Percentiles rank a stretch among this genome's conserved stretches.
Evolutionary conservation across 2,113 vertebrate species (phyloP).

Genomic region (Tachycineta bicolor): DNA sequence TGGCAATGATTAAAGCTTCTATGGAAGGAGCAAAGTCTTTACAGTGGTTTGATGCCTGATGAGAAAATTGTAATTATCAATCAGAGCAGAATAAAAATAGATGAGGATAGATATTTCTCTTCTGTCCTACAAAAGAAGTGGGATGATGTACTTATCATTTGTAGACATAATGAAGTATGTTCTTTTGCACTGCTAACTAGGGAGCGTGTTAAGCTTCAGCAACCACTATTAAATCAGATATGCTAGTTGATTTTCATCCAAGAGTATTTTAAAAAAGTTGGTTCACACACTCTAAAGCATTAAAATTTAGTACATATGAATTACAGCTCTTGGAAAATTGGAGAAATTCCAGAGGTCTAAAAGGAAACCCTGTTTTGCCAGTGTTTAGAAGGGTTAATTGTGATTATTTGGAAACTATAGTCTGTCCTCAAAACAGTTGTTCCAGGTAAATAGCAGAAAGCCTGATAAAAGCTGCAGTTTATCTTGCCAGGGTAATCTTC

Average conservation of each 20-base stretch:
- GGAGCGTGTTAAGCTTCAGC: neutral
- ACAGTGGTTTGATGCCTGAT: neutral
- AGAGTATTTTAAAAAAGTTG: neutral
- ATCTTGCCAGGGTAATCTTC: neutral
- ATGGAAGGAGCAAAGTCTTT: neutral
- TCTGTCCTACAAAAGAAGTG: conserved; percentile 8
- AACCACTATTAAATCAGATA: neutral
- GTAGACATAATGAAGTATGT: neutral
- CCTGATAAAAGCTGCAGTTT: neutral
- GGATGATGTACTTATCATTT: neutral
- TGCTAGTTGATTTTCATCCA: neutral
- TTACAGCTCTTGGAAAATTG: neutral
- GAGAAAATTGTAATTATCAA: neutral
- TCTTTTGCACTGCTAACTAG: neutral
- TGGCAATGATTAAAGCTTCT: neutral
- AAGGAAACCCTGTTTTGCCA: neutral
- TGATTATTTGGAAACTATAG: neutral
- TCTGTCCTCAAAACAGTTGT: neutral
- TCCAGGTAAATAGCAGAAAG: neutral
- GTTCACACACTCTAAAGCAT: neutral
- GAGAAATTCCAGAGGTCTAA: neutral
- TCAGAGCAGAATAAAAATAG: neutral
- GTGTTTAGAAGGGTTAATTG: neutral
- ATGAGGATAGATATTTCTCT: neutral
- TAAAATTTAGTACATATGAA: neutral